Evolutionary conservation across 2,113 vertebrate genomes (phyloP), one percentile per base, ranked within the genome.

Genomic region (Odobenus rosmarus): DNA sequence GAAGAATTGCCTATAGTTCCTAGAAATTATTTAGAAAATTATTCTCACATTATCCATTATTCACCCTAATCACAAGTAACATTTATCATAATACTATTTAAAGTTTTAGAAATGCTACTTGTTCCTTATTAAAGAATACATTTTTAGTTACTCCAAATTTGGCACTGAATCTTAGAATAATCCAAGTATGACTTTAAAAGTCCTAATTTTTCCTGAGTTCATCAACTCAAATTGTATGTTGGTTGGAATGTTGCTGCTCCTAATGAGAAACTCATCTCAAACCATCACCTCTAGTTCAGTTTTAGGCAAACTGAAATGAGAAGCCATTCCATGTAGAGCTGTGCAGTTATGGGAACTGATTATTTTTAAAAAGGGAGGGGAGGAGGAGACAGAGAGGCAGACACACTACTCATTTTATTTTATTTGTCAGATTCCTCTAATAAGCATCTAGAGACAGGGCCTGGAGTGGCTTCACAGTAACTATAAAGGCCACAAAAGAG

Each of bases 371-470:
- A 46, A 81, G 2, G 84, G 23, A 91, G 7, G 53, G n/a, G 1
- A 51, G 15, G n/a, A 31, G 39, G 15, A 46, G n/a, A 55, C 24
- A 67, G 72, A 88, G 21, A 82, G 57, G 42, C 67, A 90, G 18
- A 81, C n/a, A 88, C 10, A 62, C 71, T 64, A 79, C 67, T 92
- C 93, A 51, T 59, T 88, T 95, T 46, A 82, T 88, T 93, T 88
- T 90, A 87, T 61, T 94, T 92, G 95, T 96, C 62, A 94, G 97
- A 87, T 62, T 92, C 83, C 69, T 94, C 88, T 64, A 94, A 74
- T 94, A 90, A 97, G 57, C 42, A 69, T 96, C 51, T 92, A 89
- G 94, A 98, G 93, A 97, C 90, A 95, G 97, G 97, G 92, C 97
- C 26, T 91, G 90, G 93, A 71, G 97, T 93, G 93, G 96, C 94